Conservation (phyloP, 2,888 invertebrate species). For the Prosopocoilus inquinatus region DNA sequence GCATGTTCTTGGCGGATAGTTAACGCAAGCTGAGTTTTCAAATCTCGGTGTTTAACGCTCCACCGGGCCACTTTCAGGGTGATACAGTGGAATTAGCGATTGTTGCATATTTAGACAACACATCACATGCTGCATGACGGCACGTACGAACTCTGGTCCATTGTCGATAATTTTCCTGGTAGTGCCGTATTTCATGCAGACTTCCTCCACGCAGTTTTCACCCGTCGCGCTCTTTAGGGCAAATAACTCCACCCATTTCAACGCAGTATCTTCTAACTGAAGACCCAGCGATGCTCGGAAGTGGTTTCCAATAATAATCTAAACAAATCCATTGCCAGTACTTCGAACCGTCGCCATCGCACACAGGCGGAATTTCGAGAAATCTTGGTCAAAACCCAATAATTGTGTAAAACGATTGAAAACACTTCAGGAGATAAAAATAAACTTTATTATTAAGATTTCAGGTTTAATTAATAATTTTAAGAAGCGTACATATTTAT, state of each 20-base stretch:
- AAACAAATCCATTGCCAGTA: conserved; percentile 36
- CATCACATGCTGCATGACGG: conserved; percentile 40
- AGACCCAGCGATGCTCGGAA: no score
- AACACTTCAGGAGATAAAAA: no score
- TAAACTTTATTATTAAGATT: no score
- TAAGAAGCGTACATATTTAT: no score
- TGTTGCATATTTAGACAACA: no score
- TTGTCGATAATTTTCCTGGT: conserved; percentile 41
- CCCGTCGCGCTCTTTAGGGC: conserved; percentile 27
- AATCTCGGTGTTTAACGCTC: conserved; percentile 37
- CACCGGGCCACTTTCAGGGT: conserved; percentile 40
- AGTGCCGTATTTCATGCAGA: conserved; percentile 36
- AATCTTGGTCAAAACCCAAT: no score
- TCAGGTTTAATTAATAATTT: no score
- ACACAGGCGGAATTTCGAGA: no score
- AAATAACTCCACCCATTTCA: conserved; percentile 33
- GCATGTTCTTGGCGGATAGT: conserved; percentile 28
- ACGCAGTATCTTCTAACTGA: conserved; percentile 33
- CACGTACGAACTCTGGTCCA: no score
- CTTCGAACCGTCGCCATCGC: conserved; percentile 38
- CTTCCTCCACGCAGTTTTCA: conserved; percentile 26
- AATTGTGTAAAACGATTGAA: no score
- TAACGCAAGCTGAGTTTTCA: no score
- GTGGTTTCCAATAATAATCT: no score
- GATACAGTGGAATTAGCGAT: conserved; percentile 39